Evolutionary conservation across 1,140 invertebrate genomes (phyloP).

Genomic region (Papilio polyxenes): DNA sequence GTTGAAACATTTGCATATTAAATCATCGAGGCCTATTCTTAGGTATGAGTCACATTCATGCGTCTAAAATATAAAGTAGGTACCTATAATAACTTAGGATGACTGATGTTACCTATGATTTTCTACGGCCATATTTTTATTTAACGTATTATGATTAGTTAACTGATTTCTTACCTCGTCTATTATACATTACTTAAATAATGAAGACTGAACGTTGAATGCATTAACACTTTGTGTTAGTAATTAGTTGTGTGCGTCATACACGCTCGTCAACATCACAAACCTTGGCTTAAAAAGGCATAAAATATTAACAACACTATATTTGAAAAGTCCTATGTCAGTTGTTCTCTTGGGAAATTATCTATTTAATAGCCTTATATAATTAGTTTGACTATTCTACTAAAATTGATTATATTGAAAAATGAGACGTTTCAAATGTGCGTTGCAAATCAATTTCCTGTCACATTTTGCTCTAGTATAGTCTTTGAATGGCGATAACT

Average conservation of each 20-base stretch:
- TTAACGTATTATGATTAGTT: constrained; percentile 9
- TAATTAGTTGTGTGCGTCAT: constrained; percentile 32
- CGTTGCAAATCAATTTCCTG: no score
- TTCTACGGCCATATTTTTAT: neutral
- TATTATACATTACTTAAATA: constrained; percentile 23
- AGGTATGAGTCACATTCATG: neutral
- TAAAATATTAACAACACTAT: neutral
- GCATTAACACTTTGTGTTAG: constrained; percentile 18
- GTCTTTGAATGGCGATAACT: no score
- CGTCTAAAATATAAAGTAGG: neutral
- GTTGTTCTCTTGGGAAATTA: neutral
- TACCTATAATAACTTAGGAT: neutral
- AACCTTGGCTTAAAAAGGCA: neutral
- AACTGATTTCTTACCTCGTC: constrained; percentile 25
- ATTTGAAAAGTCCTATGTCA: neutral
- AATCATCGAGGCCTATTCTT: neutral
- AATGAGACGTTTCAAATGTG: no score
- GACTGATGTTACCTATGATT: constrained; percentile 11
- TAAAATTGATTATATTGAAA: no score
- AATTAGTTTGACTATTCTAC: no score
- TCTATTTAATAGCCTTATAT: no score
- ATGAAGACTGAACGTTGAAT: constrained; percentile 8
- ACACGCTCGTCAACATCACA: neutral
- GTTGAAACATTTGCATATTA: constrained; percentile 5
- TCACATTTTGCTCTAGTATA: no score